Percentiles rank a stretch among this genome's conserved stretches.
Evolutionary conservation across 2,113 vertebrate species (phyloP).

Genomic region (Gallinago paraguaiae): DNA sequence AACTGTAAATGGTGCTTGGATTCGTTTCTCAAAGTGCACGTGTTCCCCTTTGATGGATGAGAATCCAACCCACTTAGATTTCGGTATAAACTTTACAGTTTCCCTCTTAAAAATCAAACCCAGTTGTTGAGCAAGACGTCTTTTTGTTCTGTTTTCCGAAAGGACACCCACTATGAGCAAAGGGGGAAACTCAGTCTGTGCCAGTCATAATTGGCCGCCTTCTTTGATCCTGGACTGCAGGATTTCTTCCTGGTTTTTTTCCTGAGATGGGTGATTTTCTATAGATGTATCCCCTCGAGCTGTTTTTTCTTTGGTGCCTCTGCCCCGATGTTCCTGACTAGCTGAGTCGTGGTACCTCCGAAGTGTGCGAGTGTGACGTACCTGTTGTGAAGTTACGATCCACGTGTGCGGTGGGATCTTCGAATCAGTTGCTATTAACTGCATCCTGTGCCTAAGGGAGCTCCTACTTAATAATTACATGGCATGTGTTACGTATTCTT

Average conservation of each 20-base stretch:
- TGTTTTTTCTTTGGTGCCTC: not conserved
- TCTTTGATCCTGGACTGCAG: not conserved
- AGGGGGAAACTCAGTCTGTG: not conserved
- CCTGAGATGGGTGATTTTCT: not conserved
- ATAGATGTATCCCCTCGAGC: not conserved
- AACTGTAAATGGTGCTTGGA: not conserved
- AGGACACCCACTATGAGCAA: not conserved
- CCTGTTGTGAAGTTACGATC: not conserved
- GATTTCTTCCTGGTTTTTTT: not conserved
- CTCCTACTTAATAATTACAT: not conserved
- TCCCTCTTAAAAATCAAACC: not conserved
- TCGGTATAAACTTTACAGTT: not conserved
- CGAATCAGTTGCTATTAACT: not conserved
- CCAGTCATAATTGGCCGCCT: fast-evolving
- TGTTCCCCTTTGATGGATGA: not conserved
- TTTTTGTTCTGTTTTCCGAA: not conserved
- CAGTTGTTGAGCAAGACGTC: not conserved
- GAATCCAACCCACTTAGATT: not conserved
- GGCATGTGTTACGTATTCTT: not conserved
- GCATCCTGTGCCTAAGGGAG: not conserved
- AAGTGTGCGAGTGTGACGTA: not conserved
- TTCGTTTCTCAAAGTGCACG: not conserved
- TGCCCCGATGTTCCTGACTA: not conserved
- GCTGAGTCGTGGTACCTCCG: not conserved
- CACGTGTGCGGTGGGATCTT: not conserved